phyloP scores from a whole-genome alignment of 2,888 invertebrate species.

The Resseliella maxima region DNA sequence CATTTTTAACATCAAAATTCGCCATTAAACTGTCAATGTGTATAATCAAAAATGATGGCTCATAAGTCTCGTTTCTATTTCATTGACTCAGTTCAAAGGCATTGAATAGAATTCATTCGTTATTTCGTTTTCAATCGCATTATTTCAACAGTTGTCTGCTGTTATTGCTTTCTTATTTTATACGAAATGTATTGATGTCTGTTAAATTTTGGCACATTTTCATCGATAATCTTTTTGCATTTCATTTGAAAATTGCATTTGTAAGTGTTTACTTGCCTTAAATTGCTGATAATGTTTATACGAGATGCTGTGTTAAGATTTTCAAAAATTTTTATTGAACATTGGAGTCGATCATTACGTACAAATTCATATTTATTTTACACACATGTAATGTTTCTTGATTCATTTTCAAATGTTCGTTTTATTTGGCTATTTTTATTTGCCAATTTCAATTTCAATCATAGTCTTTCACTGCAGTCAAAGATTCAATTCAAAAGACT shows the following conservation, averaged over 20 bases:
- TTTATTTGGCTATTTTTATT: slow-evolving; percentile 19
- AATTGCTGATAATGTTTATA: background rate
- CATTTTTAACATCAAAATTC: background rate
- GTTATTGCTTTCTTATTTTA: background rate
- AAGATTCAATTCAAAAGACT: no score
- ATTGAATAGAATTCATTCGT: background rate
- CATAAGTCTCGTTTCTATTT: background rate
- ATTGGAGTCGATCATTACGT: background rate
- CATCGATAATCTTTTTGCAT: background rate
- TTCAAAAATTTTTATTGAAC: background rate
- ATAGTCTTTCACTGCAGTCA: slow-evolving; percentile 15
- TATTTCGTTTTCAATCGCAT: background rate
- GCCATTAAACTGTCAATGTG: background rate
- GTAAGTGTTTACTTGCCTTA: background rate
- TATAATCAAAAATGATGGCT: background rate
- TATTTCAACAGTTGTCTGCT: background rate
- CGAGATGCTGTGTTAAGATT: background rate
- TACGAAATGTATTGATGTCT: background rate
- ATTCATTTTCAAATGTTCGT: background rate
- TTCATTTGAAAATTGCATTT: background rate
- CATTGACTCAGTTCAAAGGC: background rate
- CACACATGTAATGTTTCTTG: background rate
- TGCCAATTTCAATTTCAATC: slow-evolving; percentile 35
- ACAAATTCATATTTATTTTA: background rate
- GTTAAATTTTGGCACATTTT: background rate